These are phyloP conservation scores for Trissoscelio sp. DNA, from an alignment of 2,888 invertebrate genomes.

Conservation along the genomic window DNA sequence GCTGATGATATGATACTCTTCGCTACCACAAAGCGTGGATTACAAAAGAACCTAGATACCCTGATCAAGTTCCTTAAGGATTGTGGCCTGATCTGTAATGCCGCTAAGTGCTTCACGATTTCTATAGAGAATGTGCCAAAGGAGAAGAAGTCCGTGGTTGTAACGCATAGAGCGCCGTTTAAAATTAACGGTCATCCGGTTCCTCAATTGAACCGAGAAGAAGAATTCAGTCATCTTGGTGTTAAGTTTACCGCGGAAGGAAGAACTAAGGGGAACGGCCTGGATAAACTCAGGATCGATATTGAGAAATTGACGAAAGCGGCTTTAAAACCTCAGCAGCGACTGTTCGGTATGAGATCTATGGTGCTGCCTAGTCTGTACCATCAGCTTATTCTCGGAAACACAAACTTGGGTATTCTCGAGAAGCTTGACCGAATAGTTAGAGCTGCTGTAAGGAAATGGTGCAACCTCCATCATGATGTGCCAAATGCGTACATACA, in stretches of 20 bases:
- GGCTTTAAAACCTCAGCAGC: conserved; percentile 62
- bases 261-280: background rate
- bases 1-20: conserved; percentile 8
- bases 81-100: conserved; percentile 72
- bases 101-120: conserved; percentile 70
- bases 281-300: background rate
- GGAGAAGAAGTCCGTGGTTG: conserved; percentile 57
- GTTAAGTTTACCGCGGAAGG: conserved; percentile 19
- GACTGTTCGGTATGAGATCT: conserved; percentile 44
- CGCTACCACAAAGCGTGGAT: conserved; percentile 57
- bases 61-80: conserved; percentile 49
- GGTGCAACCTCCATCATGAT: too few species aligned
- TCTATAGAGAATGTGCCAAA: conserved; percentile 28
- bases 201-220: background rate
- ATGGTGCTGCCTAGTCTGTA: background rate
- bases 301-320: background rate
- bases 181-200: background rate
- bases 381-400: background rate
- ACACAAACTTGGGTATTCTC: background rate
- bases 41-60: conserved; percentile 74
- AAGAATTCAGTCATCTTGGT: conserved; percentile 37
- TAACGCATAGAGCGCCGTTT: background rate
- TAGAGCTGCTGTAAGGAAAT: background rate
- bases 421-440: conserved; percentile 1
- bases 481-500: conserved; percentile 75